Evolutionary conservation across 1,140 invertebrate species (phyloP), one percentile per base, ranked within the genome.

Genomic region (Aphelenchoides avenae): DNA sequence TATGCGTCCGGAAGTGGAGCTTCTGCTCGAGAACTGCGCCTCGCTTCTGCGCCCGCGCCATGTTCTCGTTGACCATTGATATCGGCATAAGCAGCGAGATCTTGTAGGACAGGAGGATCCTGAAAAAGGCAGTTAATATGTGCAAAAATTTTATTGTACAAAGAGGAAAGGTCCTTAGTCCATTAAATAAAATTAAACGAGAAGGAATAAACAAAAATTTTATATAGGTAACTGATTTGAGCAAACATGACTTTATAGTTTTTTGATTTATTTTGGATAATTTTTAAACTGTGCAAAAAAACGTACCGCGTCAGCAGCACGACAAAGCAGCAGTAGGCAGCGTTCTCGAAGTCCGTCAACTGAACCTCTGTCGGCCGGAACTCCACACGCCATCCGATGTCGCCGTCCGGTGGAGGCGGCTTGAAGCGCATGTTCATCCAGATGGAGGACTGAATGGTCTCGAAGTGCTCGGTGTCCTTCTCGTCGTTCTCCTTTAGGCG

Each of bases 341-440:
- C 93, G 81, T 99, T 99, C 81, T 99, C 95, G 82, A 98, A 97
- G 81, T 98, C 93, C 1, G 94, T 96, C 48, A 98, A 84, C 81
- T 99, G 95, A 13, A 78, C 77, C 82, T 99, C 95, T 78, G 92
- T 97, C 31, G 95, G 93, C 40, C 95, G 84, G 81, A 99, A 99
- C 82, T 99, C 95, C 1, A 99, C 95, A 61, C 95, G 83, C 95
- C 95, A 99, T 15, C 95, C 84, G 9, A 90, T 93, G 75, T 92
- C 86, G 1, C 64, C 47, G 61, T 75, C 72, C 5, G 90, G 89
- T 11, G 81, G 80, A 52, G 95, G 94, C 40, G 92, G 91, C 80
- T 68, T 68, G 31, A 99, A 98, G 15, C 95, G 83, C 94, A 99
- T 96, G 6, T 93, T 96, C 82, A 99, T 94, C 95, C 95, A 99